Base-by-base conservation (phyloP, 37 sponge, comb jelly and placozoan species). In the Tethya wilhelma region DNA sequence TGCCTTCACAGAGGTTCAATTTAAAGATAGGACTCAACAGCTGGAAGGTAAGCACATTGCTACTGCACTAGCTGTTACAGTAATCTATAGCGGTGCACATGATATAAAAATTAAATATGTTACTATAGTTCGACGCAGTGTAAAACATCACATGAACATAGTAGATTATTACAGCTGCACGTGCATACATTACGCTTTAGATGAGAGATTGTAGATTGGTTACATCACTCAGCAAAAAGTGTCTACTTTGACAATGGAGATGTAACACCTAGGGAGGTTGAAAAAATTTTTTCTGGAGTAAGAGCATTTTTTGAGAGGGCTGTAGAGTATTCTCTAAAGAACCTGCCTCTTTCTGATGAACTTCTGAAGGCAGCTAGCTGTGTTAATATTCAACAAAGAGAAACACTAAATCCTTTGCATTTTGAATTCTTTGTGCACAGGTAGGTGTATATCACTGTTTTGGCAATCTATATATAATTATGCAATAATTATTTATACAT, bases 371-470 rank as follows among this genome's bases (percentile, higher is more conserved):
- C 23, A 26, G 63, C 63, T 23, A 62, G 26, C 9, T 62, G 9
- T 62, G 22, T 62, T n/a, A 62, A 26, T 14, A 19, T 49, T 49
- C 14, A 49, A 19, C 53, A 49, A 49, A 49, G 53, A 49, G 53
- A 9, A 19, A 49, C 53, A 19, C 14, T 14, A 49, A 14, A 49
- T 49, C 14, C 53, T 28, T 44, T 38, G 1, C 86, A 86, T 45
- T 79, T 79, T 20, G 74, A 63, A 64, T 86, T 71, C 55, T 86
- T 86, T 58, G 80, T 69, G 20, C 19, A 78, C 5, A 44, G 73
- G 69, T 68, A 38, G 38, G 69, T 38, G 25, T n/a, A n/a, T n/a
- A n/a, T n/a, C n/a, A n/a, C n/a, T n/a, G n/a, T n/a, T n/a, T n/a
- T n/a, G n/a, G n/a, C n/a, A n/a, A n/a, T n/a, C n/a, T n/a, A n/a